These are phyloP conservation scores for Morinoia aosen DNA, from an alignment of 2,888 invertebrate species.

Conservation along the genomic window DNA sequence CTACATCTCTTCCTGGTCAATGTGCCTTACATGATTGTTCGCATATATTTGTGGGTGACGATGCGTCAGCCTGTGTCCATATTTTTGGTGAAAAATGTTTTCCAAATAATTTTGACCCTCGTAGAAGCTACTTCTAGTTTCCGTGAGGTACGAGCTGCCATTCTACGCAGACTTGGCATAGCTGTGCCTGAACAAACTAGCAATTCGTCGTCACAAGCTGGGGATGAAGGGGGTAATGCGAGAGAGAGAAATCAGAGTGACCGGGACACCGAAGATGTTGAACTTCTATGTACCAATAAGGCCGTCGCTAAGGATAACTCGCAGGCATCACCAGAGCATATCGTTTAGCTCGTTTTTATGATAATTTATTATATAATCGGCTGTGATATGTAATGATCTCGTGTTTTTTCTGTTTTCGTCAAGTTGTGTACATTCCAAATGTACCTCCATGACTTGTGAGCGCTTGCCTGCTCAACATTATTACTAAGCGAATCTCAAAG, in stretches of 20 bases:
- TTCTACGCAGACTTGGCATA: background rate
- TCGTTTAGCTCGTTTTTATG: background rate
- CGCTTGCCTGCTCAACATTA: background rate
- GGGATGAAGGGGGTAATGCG: background rate
- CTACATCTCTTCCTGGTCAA: slow-evolving; percentile 74
- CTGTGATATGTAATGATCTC: too few species aligned
- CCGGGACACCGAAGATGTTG: background rate
- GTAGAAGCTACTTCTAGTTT: background rate
- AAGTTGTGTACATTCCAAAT: background rate
- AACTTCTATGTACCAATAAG: background rate
- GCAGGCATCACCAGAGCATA: background rate
- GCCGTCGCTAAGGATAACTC: background rate
- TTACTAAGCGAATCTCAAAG: background rate
- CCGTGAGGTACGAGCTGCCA: background rate
- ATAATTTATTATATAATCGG: background rate
- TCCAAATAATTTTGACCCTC: slow-evolving; percentile 73
- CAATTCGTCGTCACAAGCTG: background rate
- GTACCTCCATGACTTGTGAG: background rate
- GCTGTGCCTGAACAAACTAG: background rate
- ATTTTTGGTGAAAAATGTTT: slow-evolving; percentile 76
- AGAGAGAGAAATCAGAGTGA: background rate
- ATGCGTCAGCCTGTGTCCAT: slow-evolving; percentile 74
- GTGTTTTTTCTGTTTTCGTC: background rate
- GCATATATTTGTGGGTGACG: slow-evolving; percentile 74
- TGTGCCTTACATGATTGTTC: slow-evolving; percentile 74